Evolutionary conservation across 2,113 vertebrate genomes (phyloP), one percentile per base, ranked within the genome.

Genomic region (Ochotona princeps): DNA sequence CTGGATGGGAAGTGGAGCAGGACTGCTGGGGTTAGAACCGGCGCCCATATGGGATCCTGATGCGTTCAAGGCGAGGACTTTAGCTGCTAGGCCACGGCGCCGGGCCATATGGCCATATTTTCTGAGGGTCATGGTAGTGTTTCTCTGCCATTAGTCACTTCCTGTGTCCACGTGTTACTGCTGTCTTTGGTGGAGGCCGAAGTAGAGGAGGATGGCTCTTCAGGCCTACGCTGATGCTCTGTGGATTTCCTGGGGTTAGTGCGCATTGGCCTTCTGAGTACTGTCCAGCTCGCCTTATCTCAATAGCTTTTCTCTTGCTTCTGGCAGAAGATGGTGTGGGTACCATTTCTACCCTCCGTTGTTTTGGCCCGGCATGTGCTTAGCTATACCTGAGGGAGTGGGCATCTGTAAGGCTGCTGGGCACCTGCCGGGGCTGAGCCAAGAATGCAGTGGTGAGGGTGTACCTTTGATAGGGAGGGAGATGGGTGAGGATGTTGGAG

Each of bases 181-280:
- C 61, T 49, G 23, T 8, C 21, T 25, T 20, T 23, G 28, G 5
- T 21, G 8, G 5, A 35, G 28, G 17, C 23, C 5, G 44, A 7
- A 0, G 8, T 61, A 5, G 38, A 15, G 70, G 21, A 30, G 5
- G 25, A 17, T 0, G 18, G 30, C 54, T 26, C 17, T 2, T 5
- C 10, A 44, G 87, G 75, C 17, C 32, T 17, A 21, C 47, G 32
- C 54, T 81, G 9, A 12, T 80, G 57, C 54, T 57, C 54, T 69
- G 13, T 44, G 67, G 35, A 30, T 54, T 0, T 28, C 38, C 70
- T 89, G n/a, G 18, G 35, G 18, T 35, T 38, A 30, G 21, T 32
- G 44, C 30, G 44, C 1, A 0, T 11, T 18, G 32, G 38, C 30
- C 51, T 73, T 44, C 76, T 32, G 54, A 47, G 25, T 21, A 67